Conservation (phyloP, 2,888 invertebrate genomes). For the Thelaira solivaga region DNA sequence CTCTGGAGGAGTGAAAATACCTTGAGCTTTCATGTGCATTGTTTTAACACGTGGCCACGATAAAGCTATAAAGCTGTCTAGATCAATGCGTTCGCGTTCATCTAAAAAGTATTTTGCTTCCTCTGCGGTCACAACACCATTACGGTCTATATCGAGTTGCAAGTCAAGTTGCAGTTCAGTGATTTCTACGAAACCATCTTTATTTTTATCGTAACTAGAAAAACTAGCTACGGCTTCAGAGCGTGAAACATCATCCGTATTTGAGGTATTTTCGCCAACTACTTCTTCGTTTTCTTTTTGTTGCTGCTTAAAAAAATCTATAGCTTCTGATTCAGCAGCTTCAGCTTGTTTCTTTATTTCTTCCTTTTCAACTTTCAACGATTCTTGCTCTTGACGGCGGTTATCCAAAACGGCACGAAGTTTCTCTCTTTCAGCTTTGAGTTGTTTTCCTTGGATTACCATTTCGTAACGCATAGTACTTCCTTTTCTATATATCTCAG, state of each 20-base stretch:
- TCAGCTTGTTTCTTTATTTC: constrained; percentile 84
- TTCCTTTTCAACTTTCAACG: constrained; percentile 87
- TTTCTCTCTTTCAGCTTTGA: constrained; percentile 85
- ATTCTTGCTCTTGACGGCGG: constrained; percentile 87
- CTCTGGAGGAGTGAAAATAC: constrained; percentile 81
- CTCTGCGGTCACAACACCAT: constrained; percentile 91
- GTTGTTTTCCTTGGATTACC: constrained; percentile 84
- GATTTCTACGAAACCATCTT: constrained; percentile 84
- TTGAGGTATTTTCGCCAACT: constrained; percentile 81
- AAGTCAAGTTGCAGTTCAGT: constrained; percentile 84
- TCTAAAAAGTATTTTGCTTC: constrained; percentile 88
- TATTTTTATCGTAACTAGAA: constrained; percentile 86
- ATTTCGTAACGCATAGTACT: constrained; percentile 85
- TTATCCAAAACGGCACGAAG: constrained; percentile 84
- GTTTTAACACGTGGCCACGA: constrained; percentile 90
- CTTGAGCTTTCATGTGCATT: constrained; percentile 85
- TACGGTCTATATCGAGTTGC: constrained; percentile 91
- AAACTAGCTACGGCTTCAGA: constrained; percentile 87
- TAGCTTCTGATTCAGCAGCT: constrained; percentile 84
- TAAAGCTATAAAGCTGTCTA: constrained; percentile 82
- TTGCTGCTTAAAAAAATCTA: constrained; percentile 87
- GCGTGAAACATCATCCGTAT: constrained; percentile 75
- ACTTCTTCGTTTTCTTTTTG: constrained; percentile 81
- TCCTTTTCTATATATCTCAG: constrained; percentile 88
- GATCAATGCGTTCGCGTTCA: constrained; percentile 82